Base-by-base conservation (phyloP, 2,888 invertebrate genomes). In the Orgyia antiqua region DNA sequence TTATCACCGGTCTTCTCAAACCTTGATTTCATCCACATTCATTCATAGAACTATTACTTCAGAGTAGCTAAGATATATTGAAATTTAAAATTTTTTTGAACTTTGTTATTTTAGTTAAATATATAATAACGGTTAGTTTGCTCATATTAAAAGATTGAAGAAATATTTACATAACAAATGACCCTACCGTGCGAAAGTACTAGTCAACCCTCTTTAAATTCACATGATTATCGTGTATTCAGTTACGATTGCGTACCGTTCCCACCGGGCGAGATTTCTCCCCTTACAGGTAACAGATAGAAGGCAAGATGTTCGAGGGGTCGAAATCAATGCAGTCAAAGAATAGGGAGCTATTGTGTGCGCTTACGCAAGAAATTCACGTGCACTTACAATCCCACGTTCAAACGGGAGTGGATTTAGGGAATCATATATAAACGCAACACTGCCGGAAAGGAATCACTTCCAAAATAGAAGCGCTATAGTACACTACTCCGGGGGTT, bases 231-330 rank as follows among this genome's bases (percentile, higher is more conserved):
- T 66, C 60, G 67, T 54, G 56, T 62, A 69, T 48, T 76, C 64
- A 70, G 72, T 75, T 73, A 65, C 62, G 74, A 76, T 74, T 71
- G 52, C 69, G 55, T 52, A 56, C 45, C 7, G 58, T 83, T 84
- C 86, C 80, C 86, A 83, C 77, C 80, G 70, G 65, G 68, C 50
- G 67, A 75, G 77, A 67, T 72, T 74, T 76, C 75, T 73, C 80
- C 86, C 86, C 79, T 70, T 65, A 68, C 78, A 84, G 83, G 84
- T 84, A 84, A 79, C 60, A 75, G 78, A 78, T 79, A 79, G 47
- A 71, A 65, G 72, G 73, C 58, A 83, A 83, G 82, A 78, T 74
- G 79, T 58, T 65, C 58, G 68, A 75, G 73, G 83, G 86, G 83
- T 71, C 70, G 68, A 60, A 74, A 74, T 80, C 72, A 78, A 79